Percentiles rank a stretch among this genome's conserved stretches.
These are phyloP conservation scores for Camelus dromedarius DNA, from an alignment of 2,113 vertebrate species.

Conservation along the genomic window DNA sequence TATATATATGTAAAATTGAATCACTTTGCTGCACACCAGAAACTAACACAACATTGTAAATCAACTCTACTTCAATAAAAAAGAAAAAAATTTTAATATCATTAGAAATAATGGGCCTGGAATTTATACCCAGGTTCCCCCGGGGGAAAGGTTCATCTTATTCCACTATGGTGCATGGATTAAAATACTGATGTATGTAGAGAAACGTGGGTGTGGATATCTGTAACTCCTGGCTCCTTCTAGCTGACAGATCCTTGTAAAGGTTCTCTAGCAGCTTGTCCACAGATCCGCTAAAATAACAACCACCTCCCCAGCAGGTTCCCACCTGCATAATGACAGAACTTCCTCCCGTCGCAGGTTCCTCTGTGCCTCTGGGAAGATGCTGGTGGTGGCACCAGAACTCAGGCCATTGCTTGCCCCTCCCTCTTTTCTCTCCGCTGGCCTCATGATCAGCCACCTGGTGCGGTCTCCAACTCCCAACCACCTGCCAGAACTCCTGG, in stretches of 20 bases:
- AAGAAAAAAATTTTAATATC: too few species aligned
- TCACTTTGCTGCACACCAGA: too few species aligned
- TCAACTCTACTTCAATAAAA: too few species aligned
- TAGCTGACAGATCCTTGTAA: not conserved
- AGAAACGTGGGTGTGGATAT: not conserved
- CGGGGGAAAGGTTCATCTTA: not conserved
- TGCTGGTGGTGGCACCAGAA: fast-evolving
- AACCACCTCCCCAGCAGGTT: not conserved
- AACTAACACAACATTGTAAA: too few species aligned
- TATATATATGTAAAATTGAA: too few species aligned
- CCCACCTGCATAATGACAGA: not conserved
- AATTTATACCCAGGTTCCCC: not conserved
- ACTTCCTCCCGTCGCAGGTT: not conserved
- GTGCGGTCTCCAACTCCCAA: not conserved
- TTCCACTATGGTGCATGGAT: not conserved
- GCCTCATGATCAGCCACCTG: too few species aligned
- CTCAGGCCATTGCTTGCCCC: fast-evolving
- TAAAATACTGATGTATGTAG: not conserved
- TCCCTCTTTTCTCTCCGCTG: not conserved
- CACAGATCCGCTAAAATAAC: not conserved
- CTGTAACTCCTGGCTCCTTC: not conserved
- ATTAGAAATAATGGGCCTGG: not conserved
- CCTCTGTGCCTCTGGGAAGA: not conserved
- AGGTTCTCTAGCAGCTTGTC: not conserved
- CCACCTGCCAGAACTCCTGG: not conserved